phyloP scores from a whole-genome alignment of 92 coral and sea anemone genomes.

The Pocillopora grandis region DNA sequence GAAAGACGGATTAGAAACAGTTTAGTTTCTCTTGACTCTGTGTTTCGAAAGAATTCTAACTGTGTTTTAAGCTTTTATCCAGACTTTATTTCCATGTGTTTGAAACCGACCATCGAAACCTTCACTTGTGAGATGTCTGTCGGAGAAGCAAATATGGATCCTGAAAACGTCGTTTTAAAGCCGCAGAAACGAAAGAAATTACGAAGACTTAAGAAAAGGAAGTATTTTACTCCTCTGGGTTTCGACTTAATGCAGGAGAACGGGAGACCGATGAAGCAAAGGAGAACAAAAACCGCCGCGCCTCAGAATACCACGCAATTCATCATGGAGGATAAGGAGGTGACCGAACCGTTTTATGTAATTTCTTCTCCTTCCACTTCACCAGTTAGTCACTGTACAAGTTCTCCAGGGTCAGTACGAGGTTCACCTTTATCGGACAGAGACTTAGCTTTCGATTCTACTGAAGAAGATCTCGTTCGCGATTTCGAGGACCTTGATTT shows the following conservation, averaged over 20 bases:
- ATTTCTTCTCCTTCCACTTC: constrained; percentile 57
- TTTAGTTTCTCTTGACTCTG: constrained; percentile 20
- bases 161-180: constrained; percentile 20
- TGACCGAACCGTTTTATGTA: constrained; percentile 63
- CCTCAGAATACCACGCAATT: constrained; percentile 98
- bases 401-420: constrained; percentile 67
- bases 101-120: constrained; percentile 1
- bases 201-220: constrained; percentile 76
- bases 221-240: constrained; percentile 34
- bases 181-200: constrained; percentile 55
- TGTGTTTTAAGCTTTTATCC: not conserved
- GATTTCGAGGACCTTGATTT: constrained; percentile 68
- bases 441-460: constrained; percentile 47
- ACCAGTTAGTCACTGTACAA: constrained; percentile 58
- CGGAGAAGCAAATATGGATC: constrained; percentile 19
- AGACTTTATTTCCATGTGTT: constrained; percentile 29
- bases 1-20: not conserved
- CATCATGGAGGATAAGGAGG: constrained; percentile 90
- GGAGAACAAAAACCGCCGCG: constrained; percentile 74
- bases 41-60: constrained; percentile 14
- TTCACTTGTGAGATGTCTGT: constrained; percentile 13
- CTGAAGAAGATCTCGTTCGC: constrained; percentile 64
- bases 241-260: constrained; percentile 17
- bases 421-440: constrained; percentile 63
- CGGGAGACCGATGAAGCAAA: constrained; percentile 44